Evolutionary conservation across 2,797 vertebrate genomes (phyloP).

Genomic region (Meriones psammophilus): DNA sequence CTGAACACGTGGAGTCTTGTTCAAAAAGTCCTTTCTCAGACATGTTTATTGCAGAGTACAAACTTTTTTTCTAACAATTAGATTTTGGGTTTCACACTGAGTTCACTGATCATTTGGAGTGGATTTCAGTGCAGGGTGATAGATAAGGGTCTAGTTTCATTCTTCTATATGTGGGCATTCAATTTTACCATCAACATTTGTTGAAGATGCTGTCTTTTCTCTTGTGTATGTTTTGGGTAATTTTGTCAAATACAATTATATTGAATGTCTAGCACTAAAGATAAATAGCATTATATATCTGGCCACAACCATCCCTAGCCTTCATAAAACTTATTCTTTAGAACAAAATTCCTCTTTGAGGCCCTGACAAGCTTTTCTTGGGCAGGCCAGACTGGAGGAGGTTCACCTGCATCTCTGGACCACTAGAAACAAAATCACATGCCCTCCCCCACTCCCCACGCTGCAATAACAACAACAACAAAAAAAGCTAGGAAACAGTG

Average conservation of each 20-base stretch:
- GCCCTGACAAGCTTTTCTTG: background rate
- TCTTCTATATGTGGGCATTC: too few species aligned
- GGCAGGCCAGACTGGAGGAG: background rate
- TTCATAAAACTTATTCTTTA: background rate
- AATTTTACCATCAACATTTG: too few species aligned
- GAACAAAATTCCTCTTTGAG: constrained; percentile 4
- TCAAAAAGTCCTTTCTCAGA: too few species aligned
- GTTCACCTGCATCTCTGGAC: background rate
- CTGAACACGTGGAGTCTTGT: too few species aligned
- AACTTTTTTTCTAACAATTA: too few species aligned
- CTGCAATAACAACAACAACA: background rate
- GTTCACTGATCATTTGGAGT: too few species aligned
- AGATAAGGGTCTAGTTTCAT: too few species aligned
- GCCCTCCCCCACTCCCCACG: too few species aligned
- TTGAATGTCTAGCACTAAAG: background rate
- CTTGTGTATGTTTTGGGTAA: background rate
- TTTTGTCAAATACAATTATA: background rate
- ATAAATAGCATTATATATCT: background rate
- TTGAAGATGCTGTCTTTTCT: too few species aligned
- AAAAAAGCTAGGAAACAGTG: background rate
- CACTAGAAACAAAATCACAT: background rate
- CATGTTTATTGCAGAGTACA: too few species aligned
- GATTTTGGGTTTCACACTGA: too few species aligned
- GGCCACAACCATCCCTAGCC: background rate
- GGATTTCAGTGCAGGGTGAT: too few species aligned